Evolutionary conservation across 2,888 invertebrate genomes (phyloP), one percentile per base, ranked within the genome.

Genomic region (Philonicus albiceps): DNA sequence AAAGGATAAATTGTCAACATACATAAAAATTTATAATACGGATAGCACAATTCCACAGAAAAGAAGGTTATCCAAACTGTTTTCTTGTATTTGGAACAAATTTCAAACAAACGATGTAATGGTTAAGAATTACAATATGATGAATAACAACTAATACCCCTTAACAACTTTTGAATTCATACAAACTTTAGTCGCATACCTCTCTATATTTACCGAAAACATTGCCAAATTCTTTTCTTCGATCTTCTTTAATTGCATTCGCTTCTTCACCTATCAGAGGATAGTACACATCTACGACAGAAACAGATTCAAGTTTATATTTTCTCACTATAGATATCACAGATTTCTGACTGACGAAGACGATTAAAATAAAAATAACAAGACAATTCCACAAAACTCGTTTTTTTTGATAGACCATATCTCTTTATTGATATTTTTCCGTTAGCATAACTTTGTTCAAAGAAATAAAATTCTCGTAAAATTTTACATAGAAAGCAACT

Each of bases 261-360:
- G n/a, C 64, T 27, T 34, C 34, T 13, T 34, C 34, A 7, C 2
- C 27, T 11, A 27, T 34, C 73, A n/a, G 16, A 7, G 81, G 55
- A 81, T 81, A 53, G n/a, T 81, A 81, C 11, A 81, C 55, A 55
- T 81, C 34, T 34, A 81, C 55, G n/a, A 64, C 16, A 34, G 30
- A 30, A 19, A 34, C 37, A 55, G 81, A 81, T 19, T 81, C 81
- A n/a, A 81, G 64, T n/a, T 34, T 16, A 81, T 81, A 81, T 34
- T 81, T 81, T n/a, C 34, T 81, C 31, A 81, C 81, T 31, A 55
- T 81, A 5, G 81, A 30, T 55, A 13, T 30, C 30, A 55, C 81
- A 19, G 30, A 30, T 22, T 49, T 27, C 27, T 30, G 78, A 30
- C 27, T 49, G 19, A n/a, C 27, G 11, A 55, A 16, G 4, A 8